A percentile compares a stretch with the other conserved stretches of the same genome.
Evolutionary conservation across 2,888 invertebrate genomes (phyloP).

Genomic region (Emmelina monodactyla): DNA sequence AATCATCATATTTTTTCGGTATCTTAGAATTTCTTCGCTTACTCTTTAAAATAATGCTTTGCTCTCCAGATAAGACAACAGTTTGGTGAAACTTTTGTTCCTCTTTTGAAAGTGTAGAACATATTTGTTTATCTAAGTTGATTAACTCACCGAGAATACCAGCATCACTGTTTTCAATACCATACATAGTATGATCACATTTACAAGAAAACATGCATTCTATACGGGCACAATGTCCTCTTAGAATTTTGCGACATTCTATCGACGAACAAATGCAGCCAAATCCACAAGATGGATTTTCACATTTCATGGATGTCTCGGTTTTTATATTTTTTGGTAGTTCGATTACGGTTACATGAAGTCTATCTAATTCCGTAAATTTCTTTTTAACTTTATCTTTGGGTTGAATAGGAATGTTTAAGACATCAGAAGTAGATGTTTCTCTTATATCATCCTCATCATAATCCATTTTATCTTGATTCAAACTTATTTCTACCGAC

Average conservation of each 20-base stretch:
- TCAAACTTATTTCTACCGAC: conserved; percentile 68
- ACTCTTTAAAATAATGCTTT: conserved; percentile 69
- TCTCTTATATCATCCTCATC: conserved; percentile 25
- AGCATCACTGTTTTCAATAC: conserved; percentile 19
- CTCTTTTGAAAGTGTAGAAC: conserved; percentile 68
- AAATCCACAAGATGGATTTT: conserved; percentile 63
- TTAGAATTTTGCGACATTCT: conserved; percentile 38
- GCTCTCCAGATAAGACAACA: conserved; percentile 70
- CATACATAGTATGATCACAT: conserved; percentile 39
- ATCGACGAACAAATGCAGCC: conserved; percentile 75
- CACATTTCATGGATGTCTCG: conserved; percentile 32
- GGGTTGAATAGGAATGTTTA: too few relatives aligned
- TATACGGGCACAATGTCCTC: conserved; percentile 68
- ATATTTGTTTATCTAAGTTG: conserved; percentile 55
- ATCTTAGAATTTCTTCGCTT: conserved; percentile 65
- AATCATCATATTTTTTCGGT: conserved; percentile 70
- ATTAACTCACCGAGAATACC: conserved; percentile 35
- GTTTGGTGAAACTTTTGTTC: conserved; percentile 79
- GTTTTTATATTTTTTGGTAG: conserved; percentile 27
- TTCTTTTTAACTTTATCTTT: conserved; percentile 44
- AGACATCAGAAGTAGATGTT: not conserved
- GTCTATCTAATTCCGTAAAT: conserved; percentile 62
- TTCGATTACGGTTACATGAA: conserved; percentile 73
- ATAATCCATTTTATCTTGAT: conserved; percentile 57
- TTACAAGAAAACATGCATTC: conserved; percentile 68